phyloP scores from a whole-genome alignment of 2,888 invertebrate species.

The Aleiodes alternator region DNA sequence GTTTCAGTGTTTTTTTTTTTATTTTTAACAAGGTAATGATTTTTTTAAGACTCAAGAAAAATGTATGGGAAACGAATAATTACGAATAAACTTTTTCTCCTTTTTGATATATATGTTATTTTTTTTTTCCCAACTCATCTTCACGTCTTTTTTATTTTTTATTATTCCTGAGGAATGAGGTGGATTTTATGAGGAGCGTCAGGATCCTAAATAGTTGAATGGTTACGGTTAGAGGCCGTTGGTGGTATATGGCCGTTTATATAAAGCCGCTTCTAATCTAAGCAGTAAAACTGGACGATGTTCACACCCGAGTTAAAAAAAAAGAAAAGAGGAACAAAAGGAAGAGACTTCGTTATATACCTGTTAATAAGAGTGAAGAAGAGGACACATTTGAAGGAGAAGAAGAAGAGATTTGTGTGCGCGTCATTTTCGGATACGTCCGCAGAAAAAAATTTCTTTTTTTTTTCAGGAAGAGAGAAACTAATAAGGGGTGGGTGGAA shows the following conservation, averaged over 20 bases:
- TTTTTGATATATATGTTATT: not conserved
- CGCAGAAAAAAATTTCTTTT: not conserved
- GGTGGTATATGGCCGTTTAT: slow-evolving; percentile 44
- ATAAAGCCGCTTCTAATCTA: slow-evolving; percentile 53
- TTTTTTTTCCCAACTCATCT: slow-evolving; percentile 1
- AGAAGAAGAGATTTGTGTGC: slow-evolving; percentile 14
- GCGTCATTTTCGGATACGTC: not conserved
- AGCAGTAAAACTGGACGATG: slow-evolving; percentile 68
- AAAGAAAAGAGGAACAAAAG: slow-evolving; percentile 68
- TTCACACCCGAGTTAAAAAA: slow-evolving; percentile 63
- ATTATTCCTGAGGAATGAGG: not conserved
- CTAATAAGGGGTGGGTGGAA: slow-evolving; percentile 14
- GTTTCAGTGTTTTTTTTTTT: not conserved
- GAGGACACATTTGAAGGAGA: slow-evolving; percentile 36
- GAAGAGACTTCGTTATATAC: slow-evolving; percentile 61
- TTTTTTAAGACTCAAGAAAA: not conserved
- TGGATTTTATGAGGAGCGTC: slow-evolving; percentile 30
- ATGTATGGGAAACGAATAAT: not conserved
- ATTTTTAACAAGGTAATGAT: slow-evolving; percentile 26
- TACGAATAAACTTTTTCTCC: slow-evolving; percentile 18
- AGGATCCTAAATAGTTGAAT: slow-evolving; percentile 35
- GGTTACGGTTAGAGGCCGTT: slow-evolving; percentile 20
- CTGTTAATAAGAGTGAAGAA: slow-evolving; percentile 12
- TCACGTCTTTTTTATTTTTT: slow-evolving; percentile 3
- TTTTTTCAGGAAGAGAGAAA: no score